Percentiles rank a stretch among this genome's conserved stretches.
These are phyloP conservation scores for Lithobates sylvaticus DNA, from an alignment of 2,797 vertebrate genomes.

Conservation along the genomic window DNA sequence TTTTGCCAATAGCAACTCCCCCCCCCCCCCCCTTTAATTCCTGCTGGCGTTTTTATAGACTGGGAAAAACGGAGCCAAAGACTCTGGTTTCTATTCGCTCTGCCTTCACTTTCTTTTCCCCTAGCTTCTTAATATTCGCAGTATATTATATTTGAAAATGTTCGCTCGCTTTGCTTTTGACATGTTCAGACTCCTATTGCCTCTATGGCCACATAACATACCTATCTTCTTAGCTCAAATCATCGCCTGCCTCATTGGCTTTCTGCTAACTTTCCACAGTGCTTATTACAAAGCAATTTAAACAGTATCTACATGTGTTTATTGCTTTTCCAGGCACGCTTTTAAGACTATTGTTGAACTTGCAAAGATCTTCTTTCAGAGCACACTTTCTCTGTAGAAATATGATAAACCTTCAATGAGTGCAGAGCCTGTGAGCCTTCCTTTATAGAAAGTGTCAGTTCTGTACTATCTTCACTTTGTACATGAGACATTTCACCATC, in stretches of 20 bases:
- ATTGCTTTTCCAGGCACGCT: background rate
- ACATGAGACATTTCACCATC: background rate
- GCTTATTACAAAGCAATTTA: constrained; percentile 1
- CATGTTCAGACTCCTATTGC: background rate
- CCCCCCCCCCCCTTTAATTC: no score
- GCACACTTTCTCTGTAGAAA: background rate
- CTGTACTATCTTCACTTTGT: background rate
- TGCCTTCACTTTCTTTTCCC: no score
- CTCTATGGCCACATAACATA: background rate
- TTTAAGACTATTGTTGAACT: background rate
- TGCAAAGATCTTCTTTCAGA: background rate
- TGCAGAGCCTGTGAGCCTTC: background rate
- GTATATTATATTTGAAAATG: background rate
- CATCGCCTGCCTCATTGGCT: constrained; percentile 10
- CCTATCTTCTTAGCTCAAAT: background rate
- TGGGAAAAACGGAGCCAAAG: no score
- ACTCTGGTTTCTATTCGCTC: no score
- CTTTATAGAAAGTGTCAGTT: background rate
- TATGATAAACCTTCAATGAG: constrained; percentile 7
- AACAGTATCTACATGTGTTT: background rate
- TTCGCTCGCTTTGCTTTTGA: background rate
- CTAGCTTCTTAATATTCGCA: background rate
- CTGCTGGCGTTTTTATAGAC: no score
- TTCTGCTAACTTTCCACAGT: background rate
- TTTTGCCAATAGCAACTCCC: no score